Evolutionary conservation across 2,888 invertebrate genomes (phyloP).

Genomic region (Chaetogeoica ovagalla): DNA sequence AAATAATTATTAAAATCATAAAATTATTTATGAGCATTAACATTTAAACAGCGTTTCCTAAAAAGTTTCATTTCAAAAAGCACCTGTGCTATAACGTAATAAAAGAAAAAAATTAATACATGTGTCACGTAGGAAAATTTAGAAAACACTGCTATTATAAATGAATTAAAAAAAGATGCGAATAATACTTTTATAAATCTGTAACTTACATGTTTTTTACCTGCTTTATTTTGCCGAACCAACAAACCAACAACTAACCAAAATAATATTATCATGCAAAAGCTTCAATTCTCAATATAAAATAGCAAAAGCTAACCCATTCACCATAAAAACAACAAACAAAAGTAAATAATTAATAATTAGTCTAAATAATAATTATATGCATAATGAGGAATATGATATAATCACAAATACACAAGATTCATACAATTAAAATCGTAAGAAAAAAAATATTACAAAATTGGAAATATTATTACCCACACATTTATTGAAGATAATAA

Average conservation of each 20-base stretch:
- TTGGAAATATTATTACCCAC: neutral
- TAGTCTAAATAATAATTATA: too few relatives aligned
- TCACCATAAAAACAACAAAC: neutral
- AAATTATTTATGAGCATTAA: too few relatives aligned
- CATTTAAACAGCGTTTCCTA: too few relatives aligned
- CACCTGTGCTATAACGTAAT: too few relatives aligned
- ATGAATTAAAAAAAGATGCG: too few relatives aligned
- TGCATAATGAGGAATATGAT: neutral
- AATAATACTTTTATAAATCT: neutral
- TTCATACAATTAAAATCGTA: neutral
- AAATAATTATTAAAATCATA: too few relatives aligned
- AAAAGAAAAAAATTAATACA: too few relatives aligned
- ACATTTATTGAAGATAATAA: neutral
- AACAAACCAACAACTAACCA: constrained; percentile 21
- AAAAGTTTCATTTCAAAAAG: too few relatives aligned
- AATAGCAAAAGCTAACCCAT: neutral
- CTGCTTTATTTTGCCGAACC: constrained; percentile 8
- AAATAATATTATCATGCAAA: constrained; percentile 28
- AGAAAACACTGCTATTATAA: too few relatives aligned
- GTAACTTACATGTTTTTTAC: constrained; percentile 23
- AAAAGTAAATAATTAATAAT: neutral
- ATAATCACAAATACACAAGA: neutral
- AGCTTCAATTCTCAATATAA: neutral
- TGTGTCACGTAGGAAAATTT: too few relatives aligned
- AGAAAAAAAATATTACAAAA: neutral